These are phyloP conservation scores for Hoplodrina ambigua DNA, from an alignment of 2,888 invertebrate species.

Conservation along the genomic window DNA sequence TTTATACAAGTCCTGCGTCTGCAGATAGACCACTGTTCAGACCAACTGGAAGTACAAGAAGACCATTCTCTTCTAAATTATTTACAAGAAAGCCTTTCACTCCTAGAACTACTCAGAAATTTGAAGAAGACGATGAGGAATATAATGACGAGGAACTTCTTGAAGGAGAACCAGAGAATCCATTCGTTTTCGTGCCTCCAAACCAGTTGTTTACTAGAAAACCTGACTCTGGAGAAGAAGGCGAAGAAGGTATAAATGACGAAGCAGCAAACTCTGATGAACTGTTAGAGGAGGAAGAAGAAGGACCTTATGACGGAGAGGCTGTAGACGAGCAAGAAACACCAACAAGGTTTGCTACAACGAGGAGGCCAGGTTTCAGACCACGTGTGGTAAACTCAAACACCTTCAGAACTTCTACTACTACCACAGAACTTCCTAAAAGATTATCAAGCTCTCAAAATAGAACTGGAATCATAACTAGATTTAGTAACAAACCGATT, in stretches of 20 bases:
- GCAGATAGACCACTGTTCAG: conserved; percentile 77
- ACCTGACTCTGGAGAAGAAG: conserved; percentile 73
- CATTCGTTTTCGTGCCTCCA: conserved; percentile 84
- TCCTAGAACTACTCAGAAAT: conserved; percentile 81
- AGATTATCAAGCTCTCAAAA: conserved; percentile 74
- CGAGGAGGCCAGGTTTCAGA: conserved; percentile 79
- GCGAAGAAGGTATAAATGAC: conserved; percentile 54
- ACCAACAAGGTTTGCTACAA: conserved; percentile 70
- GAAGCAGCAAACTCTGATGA: conserved; percentile 64
- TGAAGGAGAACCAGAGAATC: conserved; percentile 82
- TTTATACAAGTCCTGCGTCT: conserved; percentile 85
- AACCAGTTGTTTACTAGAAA: conserved; percentile 84
- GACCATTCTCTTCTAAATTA: conserved; percentile 80
- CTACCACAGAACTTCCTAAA: conserved; percentile 83
- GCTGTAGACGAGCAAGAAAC: conserved; percentile 70
- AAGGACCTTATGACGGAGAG: conserved; percentile 72
- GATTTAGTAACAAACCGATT: conserved; percentile 77
- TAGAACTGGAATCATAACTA: conserved; percentile 77
- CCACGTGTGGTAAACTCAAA: conserved; percentile 83
- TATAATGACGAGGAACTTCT: conserved; percentile 80
- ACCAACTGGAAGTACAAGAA: conserved; percentile 73
- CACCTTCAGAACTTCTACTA: conserved; percentile 84
- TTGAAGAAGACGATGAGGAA: conserved; percentile 80
- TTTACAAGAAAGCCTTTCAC: conserved; percentile 85
- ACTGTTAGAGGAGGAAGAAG: conserved; percentile 71